Evolutionary conservation across 2,797 vertebrate genomes (phyloP).

Genomic region (Yasuhikotakia modesta): DNA sequence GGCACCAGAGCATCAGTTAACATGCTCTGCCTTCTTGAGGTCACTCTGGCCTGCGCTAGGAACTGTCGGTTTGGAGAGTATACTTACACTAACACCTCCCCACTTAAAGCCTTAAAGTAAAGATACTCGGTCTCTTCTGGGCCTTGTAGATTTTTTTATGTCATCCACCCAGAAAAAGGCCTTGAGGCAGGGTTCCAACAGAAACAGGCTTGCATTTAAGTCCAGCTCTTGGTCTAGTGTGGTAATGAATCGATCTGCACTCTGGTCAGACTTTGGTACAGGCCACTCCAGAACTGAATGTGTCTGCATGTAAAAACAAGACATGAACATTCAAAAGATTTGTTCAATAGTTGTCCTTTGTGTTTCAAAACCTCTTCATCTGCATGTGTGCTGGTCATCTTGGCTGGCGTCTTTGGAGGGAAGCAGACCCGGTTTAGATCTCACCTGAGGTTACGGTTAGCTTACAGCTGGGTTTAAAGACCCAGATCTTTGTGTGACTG

Average conservation of each 20-base stretch:
- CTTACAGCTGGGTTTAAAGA: constrained; percentile 17
- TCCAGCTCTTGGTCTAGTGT: constrained; percentile 4
- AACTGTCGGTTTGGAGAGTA: constrained; percentile 34
- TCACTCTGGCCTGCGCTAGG: constrained; percentile 19
- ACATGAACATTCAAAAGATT: not conserved
- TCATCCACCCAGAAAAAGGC: constrained; percentile 38
- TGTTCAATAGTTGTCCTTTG: constrained; percentile 1
- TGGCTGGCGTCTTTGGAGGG: not conserved
- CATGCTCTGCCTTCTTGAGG: constrained; percentile 33
- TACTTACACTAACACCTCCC: constrained; percentile 6
- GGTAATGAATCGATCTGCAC: constrained; percentile 1
- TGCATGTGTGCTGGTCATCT: not conserved
- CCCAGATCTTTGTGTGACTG: not conserved
- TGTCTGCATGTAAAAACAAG: constrained; percentile 15
- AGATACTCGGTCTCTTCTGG: constrained; percentile 34
- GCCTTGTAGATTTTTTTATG: constrained; percentile 56
- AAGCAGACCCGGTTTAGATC: constrained; percentile 16
- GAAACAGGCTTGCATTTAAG: constrained; percentile 22
- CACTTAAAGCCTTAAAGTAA: constrained; percentile 31
- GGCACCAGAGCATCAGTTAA: constrained; percentile 36
- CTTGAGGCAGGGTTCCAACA: constrained; percentile 17
- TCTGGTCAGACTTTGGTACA: constrained; percentile 26
- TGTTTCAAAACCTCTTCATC: not conserved
- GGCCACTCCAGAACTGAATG: constrained; percentile 17
- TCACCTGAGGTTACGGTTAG: constrained; percentile 23